Base-by-base conservation (phyloP, 2,113 vertebrate genomes). In the Chitala chitala region DNA sequence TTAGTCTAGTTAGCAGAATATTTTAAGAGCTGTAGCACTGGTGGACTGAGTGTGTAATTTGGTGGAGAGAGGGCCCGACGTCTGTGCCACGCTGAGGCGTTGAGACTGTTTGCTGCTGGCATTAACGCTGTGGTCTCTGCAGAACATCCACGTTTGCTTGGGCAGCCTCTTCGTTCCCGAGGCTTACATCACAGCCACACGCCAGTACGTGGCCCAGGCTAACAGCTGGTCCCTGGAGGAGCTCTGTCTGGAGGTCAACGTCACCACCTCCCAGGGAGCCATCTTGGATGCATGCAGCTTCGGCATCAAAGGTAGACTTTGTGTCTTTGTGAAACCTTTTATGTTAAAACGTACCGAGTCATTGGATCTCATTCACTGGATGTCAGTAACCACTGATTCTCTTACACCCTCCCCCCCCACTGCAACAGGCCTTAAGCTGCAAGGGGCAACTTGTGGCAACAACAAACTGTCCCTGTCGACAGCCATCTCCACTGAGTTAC, bases 141-240 rank as follows among this genome's bases (percentile, higher is more conserved):
- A 99, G 97, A 98, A 97, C 85, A 94, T 98, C 87, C 95, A 98
- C 0, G 95, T 98, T 80, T 98, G 94, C 77, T 84, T 98, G 36
- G 97, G 97, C 7, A 93, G 95, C 78, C 88, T 99, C 77, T 99
- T 98, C 33, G 97, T 97, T 29, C 96, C 97, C 0, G 97, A 98
- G 85, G 97, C 96, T 0, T 99, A 99, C 79, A 98, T 99, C 77
- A 99, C 97, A 0, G 97, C 97, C 77, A 99, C 97, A 1, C 89
- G 94, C 76, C 97, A 99, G 3, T 99, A 98, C 0, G 97, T 98
- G 82, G 97, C 97, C 4, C 97, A 99, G 59, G 97, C 93, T 20
- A 99, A 98, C 88, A 98, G 96, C 81, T 99, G 97, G 97, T 99
- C 97, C 20, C 90, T 99, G 84, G 97, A 99, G 82, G 97, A 99